These are phyloP conservation scores for Oplegnathus fasciatus DNA, from an alignment of 2,113 vertebrate species.

Conservation along the genomic window DNA sequence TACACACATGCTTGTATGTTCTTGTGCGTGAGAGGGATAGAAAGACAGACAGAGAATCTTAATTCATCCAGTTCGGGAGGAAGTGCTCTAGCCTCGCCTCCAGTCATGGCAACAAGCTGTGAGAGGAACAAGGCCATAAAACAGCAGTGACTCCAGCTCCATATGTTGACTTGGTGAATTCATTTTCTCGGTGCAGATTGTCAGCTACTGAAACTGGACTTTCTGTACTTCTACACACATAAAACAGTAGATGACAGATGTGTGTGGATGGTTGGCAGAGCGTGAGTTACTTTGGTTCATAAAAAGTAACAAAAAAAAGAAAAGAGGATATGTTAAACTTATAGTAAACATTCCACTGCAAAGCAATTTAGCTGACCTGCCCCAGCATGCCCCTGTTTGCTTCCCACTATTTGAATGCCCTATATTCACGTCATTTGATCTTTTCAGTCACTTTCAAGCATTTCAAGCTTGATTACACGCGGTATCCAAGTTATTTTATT, in stretches of 20 bases:
- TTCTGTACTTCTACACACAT: not conserved
- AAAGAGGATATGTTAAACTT: constrained; percentile 12
- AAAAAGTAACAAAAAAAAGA: constrained; percentile 5
- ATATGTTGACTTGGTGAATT: constrained; percentile 49
- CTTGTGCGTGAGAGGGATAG: not conserved
- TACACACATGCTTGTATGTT: not conserved
- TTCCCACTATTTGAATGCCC: constrained; percentile 2
- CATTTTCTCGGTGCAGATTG: constrained; percentile 1
- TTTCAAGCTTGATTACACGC: not conserved
- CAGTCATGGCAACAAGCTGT: constrained; percentile 41
- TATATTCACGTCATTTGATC: constrained; percentile 21
- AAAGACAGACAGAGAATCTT: not conserved
- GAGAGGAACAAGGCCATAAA: constrained; percentile 58
- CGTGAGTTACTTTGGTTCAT: not conserved
- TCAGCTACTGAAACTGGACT: constrained; percentile 15
- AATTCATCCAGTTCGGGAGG: constrained; percentile 33
- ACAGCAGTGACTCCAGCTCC: constrained; percentile 34
- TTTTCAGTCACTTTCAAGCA: constrained; percentile 20
- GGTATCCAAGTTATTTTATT: not conserved
- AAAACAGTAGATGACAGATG: not conserved
- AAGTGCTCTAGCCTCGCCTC: constrained; percentile 47
- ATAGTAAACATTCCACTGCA: constrained; percentile 58
- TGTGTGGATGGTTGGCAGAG: not conserved
- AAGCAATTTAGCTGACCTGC: constrained; percentile 43
- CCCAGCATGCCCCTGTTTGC: constrained; percentile 40